Base-by-base conservation (phyloP, 2,888 invertebrate species). In the Pollenia griseotomentosa region DNA sequence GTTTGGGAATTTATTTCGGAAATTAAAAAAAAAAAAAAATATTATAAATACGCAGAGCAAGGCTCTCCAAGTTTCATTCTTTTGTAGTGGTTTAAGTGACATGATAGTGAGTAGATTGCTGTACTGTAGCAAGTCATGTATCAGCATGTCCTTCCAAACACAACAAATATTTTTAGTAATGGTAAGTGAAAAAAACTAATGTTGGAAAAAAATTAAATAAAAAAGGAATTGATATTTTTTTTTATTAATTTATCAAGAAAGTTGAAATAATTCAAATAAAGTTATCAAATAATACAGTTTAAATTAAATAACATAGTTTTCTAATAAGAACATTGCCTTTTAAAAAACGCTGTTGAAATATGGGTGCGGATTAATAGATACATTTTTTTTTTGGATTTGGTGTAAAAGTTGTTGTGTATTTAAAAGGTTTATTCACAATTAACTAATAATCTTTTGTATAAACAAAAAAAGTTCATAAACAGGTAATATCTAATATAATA, bases 141-240 rank as follows among this genome's bases (percentile, higher is more conserved):
- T 93, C 93, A 93, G 92, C 93, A 93, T 93, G 93, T 92, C 93
- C 93, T 93, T 93, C 92, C 93, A 92, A 93, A 92, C 93, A 92
- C 93, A 93, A 91, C 92, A 92, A 90, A 92, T 91, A 92, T 93
- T 92, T 90, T 92, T 92, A 91, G 92, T 91, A 92, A 93, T 90
- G 93, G 93, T 93, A 92, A 93, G 93, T 91, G 78, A 68, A 61
- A 86, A 86, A 77, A 55, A 68, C 33, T 63, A 66, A 74, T 48
- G 80, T 63, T 78, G 51, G 10, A 79, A 53, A 40, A 55, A 86
- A 53, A 46, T 44, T 59, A 65, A 19, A 11, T 44, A 55, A 70
- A 61, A 14, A 73, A 70, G 61, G 9, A 40, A 44, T 51, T 51
- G 3, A 12, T 16, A 44, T 33, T 44, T 14, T 44, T 14, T 44